Conservation (phyloP, 2,888 invertebrate species). For the Campoplex nolae region DNA sequence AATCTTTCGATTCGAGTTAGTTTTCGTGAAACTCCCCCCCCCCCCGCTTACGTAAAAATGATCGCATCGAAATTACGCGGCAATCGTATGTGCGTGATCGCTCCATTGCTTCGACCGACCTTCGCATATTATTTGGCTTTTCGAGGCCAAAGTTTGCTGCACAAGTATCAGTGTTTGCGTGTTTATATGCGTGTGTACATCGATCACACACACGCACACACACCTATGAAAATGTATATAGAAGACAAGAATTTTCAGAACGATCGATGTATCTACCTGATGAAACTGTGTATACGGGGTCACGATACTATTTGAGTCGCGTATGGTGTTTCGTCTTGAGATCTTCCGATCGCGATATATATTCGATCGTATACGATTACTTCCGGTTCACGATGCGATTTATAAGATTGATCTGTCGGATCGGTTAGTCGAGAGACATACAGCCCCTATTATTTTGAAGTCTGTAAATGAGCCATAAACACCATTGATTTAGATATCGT, state of each 20-base stretch:
- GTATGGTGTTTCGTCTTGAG: conserved; percentile 27
- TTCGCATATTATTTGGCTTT: conserved; percentile 69
- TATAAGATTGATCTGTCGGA: not conserved
- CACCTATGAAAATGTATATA: not conserved
- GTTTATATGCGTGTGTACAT: not conserved
- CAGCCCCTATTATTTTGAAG: no score
- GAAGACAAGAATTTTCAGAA: conserved; percentile 47
- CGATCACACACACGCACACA: not conserved
- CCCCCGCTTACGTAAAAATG: not conserved
- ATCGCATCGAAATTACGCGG: not conserved
- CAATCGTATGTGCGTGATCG: conserved; percentile 2
- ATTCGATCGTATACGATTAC: not conserved
- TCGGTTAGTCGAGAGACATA: not conserved
- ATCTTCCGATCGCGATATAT: conserved; percentile 4
- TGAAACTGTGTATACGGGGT: conserved; percentile 52
- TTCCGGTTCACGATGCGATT: not conserved
- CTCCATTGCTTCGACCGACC: conserved; percentile 57
- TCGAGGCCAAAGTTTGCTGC: conserved; percentile 63
- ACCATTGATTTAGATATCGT: no score
- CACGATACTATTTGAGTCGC: conserved; percentile 69
- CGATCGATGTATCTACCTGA: conserved; percentile 55
- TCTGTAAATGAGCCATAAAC: no score
- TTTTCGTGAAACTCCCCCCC: not conserved
- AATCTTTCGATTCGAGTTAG: not conserved
- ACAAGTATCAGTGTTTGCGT: not conserved